Base-by-base conservation (phyloP, 2,888 invertebrate genomes). In the Cerastoderma edule region DNA sequence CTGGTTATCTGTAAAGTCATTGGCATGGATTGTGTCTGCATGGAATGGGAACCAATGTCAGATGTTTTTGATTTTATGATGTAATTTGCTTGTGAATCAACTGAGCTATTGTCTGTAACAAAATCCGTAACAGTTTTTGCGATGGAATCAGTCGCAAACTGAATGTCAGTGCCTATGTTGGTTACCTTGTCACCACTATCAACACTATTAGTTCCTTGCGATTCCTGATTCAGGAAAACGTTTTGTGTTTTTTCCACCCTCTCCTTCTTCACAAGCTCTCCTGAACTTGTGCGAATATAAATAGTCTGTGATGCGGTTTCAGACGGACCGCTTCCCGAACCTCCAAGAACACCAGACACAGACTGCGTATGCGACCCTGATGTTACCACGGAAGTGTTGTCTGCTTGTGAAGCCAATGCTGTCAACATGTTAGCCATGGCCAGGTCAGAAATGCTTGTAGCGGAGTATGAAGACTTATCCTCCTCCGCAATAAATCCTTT, bases 381-480 rank as follows among this genome's bases (percentile, higher is more conserved):
- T 67, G 67, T 33, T 16, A 33, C 53, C 10, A 67, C 30, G 5
- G 28, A 32, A 19, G 24, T 48, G 19, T 32, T n/a, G 44, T 30
- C 44, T 13, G 87, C 86, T 57, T 88, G 87, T 0, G 86, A 83
- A 8, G 89, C 89, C 10, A 90, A 57, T 8, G 89, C 86, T 44
- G 89, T 88, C 48, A 89, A 67, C 32, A 90, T 85, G 78, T 85
- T 89, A n/a, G 88, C 88, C 86, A 89, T 87, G 48, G 83, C 86
- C 13, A 86, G 72, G 32, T 86, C 85, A 6, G 78, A 78, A 22
- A 67, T 77, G 16, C 75, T 57, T 27, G 71, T 63, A 4, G 67
- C 33, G n/a, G 19, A 24, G 6, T 22, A 27, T 4, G 6, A n/a
- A 1, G 60, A 60, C 5, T 5, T 33, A n/a, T 60, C 33, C 33